phyloP scores from a whole-genome alignment of 2,888 invertebrate species.

The Anaspis maculata region DNA sequence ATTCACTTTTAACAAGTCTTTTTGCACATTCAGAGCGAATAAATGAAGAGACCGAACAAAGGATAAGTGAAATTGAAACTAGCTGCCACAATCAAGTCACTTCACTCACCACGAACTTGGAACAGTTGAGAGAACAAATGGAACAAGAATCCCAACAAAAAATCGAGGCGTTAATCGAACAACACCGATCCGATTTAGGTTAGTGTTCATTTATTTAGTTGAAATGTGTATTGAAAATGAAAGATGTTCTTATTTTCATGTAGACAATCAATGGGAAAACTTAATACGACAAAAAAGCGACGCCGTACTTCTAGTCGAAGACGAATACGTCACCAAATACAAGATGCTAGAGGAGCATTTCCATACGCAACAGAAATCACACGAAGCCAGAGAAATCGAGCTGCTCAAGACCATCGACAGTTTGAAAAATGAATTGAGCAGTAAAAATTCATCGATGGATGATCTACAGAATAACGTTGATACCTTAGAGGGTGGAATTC shows the following conservation, averaged over 20 bases:
- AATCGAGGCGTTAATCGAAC: constrained; percentile 45
- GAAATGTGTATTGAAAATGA: too few species aligned
- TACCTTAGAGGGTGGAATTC: constrained; percentile 41
- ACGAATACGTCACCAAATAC: constrained; percentile 49
- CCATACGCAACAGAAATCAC: constrained; percentile 38
- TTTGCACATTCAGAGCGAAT: constrained; percentile 41
- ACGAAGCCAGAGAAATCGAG: constrained; percentile 38
- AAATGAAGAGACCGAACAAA: constrained; percentile 37
- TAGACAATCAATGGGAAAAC: constrained; percentile 58
- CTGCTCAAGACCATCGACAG: constrained; percentile 39
- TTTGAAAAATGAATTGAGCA: constrained; percentile 37
- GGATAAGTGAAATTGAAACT: constrained; percentile 38
- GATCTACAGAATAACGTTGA: constrained; percentile 42
- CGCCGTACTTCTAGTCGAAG: constrained; percentile 52
- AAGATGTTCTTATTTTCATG: constrained; percentile 9
- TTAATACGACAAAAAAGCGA: constrained; percentile 55
- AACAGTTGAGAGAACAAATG: constrained; percentile 45
- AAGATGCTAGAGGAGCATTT: constrained; percentile 43
- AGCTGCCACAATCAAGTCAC: constrained; percentile 40
- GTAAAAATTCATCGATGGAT: constrained; percentile 37
- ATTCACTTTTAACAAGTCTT: too few species aligned
- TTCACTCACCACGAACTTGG: constrained; percentile 40
- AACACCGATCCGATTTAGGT: constrained; percentile 57
- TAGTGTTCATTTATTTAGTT: too few species aligned
- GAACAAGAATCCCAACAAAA: constrained; percentile 42